A percentile compares a stretch with the other conserved stretches of the same genome.
These are phyloP conservation scores for Zeus faber DNA, from an alignment of 2,113 vertebrate species.

Conservation along the genomic window DNA sequence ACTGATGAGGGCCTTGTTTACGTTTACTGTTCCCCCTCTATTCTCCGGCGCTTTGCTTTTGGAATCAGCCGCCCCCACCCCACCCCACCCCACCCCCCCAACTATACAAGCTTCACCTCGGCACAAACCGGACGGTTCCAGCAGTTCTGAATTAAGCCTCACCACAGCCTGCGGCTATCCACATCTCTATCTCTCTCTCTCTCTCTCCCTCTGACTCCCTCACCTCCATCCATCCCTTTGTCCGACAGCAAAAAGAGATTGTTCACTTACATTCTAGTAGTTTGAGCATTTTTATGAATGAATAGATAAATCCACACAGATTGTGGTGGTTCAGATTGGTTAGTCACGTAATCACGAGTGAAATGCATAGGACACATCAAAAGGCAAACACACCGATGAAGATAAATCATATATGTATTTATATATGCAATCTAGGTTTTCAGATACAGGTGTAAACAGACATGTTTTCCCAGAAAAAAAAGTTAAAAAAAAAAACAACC, in stretches of 20 bases:
- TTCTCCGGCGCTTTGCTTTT: not conserved
- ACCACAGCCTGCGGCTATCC: not conserved
- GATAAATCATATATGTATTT: conserved; percentile 73
- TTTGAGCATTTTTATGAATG: too few relatives aligned
- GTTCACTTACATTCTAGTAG: too few relatives aligned
- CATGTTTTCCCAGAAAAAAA: conserved; percentile 60
- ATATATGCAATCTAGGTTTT: conserved; percentile 76
- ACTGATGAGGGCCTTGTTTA: conserved; percentile 47
- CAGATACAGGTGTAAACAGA: conserved; percentile 78
- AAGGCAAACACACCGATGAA: conserved; percentile 30
- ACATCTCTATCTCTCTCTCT: too few relatives aligned
- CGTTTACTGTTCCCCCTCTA: conserved; percentile 20
- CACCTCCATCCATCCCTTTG: too few relatives aligned
- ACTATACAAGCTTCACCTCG: conserved; percentile 22
- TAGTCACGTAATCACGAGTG: not conserved
- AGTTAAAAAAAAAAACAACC: conserved; percentile 44
- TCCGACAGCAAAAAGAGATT: too few relatives aligned
- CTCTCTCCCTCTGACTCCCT: too few relatives aligned
- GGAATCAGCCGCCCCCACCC: too few relatives aligned
- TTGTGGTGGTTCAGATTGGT: not conserved
- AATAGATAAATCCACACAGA: not conserved
- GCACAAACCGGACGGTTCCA: conserved; percentile 59
- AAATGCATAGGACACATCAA: conserved; percentile 28
- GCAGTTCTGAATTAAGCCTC: conserved; percentile 18
- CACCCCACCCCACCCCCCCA: conserved; percentile 33